Evolutionary conservation across 2,888 invertebrate genomes (phyloP).

Genomic region (Apodemia duryi): DNA sequence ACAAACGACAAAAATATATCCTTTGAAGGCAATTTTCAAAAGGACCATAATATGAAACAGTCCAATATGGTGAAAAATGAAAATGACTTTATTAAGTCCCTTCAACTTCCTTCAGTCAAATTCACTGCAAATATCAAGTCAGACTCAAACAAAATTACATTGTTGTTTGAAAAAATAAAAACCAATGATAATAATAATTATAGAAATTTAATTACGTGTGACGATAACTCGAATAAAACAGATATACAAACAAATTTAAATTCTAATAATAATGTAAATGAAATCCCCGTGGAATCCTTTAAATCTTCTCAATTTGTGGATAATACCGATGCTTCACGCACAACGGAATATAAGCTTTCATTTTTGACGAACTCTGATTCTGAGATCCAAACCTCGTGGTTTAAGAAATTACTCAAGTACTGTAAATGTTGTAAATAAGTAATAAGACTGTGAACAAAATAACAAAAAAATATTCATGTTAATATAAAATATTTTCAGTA

Average conservation of each 20-base stretch:
- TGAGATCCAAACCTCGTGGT: constrained; percentile 41
- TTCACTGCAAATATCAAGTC: background rate
- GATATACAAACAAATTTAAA: background rate
- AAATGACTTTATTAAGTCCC: background rate
- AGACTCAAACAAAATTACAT: background rate
- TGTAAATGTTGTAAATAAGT: constrained; percentile 29
- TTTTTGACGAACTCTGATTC: constrained; percentile 5
- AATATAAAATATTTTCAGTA: too few relatives aligned
- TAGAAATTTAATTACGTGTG: background rate
- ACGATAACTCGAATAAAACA: background rate
- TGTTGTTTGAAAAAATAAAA: background rate
- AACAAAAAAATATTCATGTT: too few relatives aligned
- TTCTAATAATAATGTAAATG: background rate
- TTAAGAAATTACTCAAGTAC: constrained; percentile 43
- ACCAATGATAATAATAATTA: background rate
- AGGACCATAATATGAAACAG: background rate
- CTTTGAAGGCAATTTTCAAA: background rate
- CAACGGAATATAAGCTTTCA: constrained; percentile 12
- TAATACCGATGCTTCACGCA: background rate
- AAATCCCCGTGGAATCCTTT: background rate
- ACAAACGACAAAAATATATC: background rate
- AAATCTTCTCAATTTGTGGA: background rate
- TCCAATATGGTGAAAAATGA: background rate
- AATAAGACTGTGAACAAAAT: background rate
- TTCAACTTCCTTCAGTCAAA: background rate